Conservation (phyloP, 2,888 invertebrate species). For the Stenotaenia linearis region DNA sequence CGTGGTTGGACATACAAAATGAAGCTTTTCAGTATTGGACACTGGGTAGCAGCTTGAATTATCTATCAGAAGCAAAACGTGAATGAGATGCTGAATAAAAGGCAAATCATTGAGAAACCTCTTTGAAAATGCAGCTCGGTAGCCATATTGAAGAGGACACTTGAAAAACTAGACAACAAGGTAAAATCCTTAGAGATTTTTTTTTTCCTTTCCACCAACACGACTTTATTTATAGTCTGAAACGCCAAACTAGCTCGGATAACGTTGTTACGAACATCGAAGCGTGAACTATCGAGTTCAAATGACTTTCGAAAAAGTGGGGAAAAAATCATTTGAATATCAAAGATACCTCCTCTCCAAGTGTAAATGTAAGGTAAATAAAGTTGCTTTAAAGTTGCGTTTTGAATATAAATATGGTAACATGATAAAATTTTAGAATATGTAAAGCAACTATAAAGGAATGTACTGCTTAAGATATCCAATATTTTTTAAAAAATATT, state of each 20-base stretch:
- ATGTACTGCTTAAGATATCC: no score
- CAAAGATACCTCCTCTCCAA: neutral
- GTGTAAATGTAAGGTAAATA: neutral
- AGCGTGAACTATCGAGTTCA: neutral
- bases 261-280: neutral
- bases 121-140: conserved; percentile 7
- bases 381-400: neutral
- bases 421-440: no score
- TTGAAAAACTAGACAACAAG: conserved; percentile 13
- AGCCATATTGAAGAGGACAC: neutral
- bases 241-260: neutral
- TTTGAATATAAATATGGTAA: no score
- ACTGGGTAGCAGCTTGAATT: neutral
- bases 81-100: conserved; percentile 20
- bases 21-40: conserved; percentile 12
- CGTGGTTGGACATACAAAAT: conserved; percentile 13
- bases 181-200: neutral
- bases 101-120: conserved; percentile 12
- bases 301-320: neutral
- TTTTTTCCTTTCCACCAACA: neutral
- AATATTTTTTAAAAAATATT: no score
- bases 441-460: no score
- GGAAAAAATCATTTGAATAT: neutral
- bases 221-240: conserved; percentile 12
- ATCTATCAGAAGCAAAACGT: conserved; percentile 8